Evolutionary conservation across 2,888 invertebrate genomes (phyloP).

Genomic region (Frankliniella fusca): DNA sequence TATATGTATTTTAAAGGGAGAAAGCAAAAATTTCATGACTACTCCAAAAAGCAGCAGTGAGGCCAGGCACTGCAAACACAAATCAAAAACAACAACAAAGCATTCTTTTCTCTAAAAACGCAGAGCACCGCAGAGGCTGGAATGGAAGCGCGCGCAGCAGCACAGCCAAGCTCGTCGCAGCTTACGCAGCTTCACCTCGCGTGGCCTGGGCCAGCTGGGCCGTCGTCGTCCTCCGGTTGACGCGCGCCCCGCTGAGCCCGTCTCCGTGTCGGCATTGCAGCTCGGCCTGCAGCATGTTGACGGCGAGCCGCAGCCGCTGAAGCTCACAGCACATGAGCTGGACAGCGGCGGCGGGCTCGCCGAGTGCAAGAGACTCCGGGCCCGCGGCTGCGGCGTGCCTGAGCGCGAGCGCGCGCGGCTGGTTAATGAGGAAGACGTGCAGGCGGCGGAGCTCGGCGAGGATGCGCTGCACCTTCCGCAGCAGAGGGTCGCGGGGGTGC

Average conservation of each 20-base stretch:
- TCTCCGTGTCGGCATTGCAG: conserved; percentile 9
- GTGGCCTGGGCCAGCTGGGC: not conserved
- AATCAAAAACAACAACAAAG: not conserved
- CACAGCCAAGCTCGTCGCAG: no score
- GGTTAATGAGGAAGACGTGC: conserved; percentile 38
- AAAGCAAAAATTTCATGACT: not conserved
- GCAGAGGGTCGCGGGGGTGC: not conserved
- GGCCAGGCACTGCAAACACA: not conserved
- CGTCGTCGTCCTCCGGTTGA: not conserved
- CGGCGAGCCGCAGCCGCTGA: conserved; percentile 31
- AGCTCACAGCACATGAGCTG: conserved; percentile 32
- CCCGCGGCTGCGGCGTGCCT: conserved; percentile 31
- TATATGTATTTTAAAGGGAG: not conserved
- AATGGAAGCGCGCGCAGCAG: not conserved
- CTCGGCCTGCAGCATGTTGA: conserved; percentile 26
- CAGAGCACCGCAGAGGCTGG: not conserved
- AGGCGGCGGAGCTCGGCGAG: conserved; percentile 37
- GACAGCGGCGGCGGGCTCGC: not conserved
- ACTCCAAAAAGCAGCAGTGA: not conserved
- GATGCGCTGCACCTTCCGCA: conserved; percentile 32
- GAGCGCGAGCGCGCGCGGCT: conserved; percentile 37
- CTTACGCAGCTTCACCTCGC: no score
- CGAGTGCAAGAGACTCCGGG: not conserved
- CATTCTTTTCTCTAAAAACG: not conserved
- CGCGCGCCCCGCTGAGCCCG: no score